These are phyloP conservation scores for Aporrectodea caliginosa DNA, from an alignment of 1,140 invertebrate genomes.

Conservation along the genomic window DNA sequence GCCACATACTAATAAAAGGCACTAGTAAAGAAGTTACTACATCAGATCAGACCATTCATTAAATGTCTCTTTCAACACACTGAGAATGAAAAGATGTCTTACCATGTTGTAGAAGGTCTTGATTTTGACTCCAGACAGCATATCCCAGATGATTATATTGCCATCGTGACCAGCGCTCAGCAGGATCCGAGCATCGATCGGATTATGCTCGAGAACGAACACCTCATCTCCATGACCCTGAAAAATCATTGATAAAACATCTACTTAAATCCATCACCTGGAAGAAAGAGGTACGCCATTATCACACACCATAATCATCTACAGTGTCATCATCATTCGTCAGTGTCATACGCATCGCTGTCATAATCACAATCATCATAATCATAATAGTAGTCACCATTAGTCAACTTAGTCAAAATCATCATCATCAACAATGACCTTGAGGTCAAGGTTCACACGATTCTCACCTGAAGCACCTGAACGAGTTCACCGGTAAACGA, in stretches of 20 bases:
- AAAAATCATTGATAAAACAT: too few species aligned
- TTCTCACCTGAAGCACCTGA: conserved; percentile 50
- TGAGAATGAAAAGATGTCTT: conserved; percentile 23
- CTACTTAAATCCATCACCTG: too few species aligned
- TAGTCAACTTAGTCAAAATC: too few species aligned
- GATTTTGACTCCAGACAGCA: conserved; percentile 60
- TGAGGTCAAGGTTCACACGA: too few species aligned
- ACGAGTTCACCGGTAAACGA: conserved; percentile 56
- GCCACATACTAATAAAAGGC: neutral
- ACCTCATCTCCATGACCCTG: conserved; percentile 88
- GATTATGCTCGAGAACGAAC: conserved; percentile 90
- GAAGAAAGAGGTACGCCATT: too few species aligned
- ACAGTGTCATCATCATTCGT: too few species aligned
- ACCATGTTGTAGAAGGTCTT: conserved; percentile 56
- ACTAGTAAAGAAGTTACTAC: neutral
- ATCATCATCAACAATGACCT: too few species aligned
- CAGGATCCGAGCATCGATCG: conserved; percentile 70
- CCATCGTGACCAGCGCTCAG: conserved; percentile 96
- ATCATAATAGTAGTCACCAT: too few species aligned
- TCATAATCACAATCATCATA: too few species aligned
- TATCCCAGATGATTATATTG: conserved; percentile 82
- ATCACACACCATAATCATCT: too few species aligned
- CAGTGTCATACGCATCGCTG: too few species aligned
- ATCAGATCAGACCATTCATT: neutral
- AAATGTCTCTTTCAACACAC: too few species aligned